Conservation (phyloP, 2,797 vertebrate species). For the Enteromius afrohamiltoni region DNA sequence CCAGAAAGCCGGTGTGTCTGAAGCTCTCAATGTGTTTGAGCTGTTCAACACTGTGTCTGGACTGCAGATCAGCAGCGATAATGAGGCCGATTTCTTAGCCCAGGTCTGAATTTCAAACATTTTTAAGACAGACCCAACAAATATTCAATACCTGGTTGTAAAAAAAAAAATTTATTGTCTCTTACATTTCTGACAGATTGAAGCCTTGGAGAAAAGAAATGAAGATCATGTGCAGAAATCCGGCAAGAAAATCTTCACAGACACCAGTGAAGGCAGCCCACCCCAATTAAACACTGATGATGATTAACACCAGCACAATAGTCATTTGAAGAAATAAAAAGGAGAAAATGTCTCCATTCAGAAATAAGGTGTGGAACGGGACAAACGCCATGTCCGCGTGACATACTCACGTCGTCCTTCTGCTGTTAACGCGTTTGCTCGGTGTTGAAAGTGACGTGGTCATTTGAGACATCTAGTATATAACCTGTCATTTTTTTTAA, state of each 20-base stretch:
- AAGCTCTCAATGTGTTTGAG: conserved; percentile 84
- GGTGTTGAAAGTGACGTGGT: not conserved
- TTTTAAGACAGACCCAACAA: not conserved
- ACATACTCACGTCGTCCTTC: conserved; percentile 10
- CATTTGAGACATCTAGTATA: conserved; percentile 21
- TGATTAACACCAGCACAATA: conserved; percentile 55
- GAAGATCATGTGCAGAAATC: conserved; percentile 91
- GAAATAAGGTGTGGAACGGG: not conserved
- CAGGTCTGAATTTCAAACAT: conserved; percentile 77
- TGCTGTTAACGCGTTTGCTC: conserved; percentile 12
- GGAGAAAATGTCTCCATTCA: conserved; percentile 26
- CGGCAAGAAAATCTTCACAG: conserved; percentile 81
- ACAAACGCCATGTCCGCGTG: conserved; percentile 2
- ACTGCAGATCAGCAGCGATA: conserved; percentile 84
- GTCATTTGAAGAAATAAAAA: not conserved
- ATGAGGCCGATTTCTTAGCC: conserved; percentile 88
- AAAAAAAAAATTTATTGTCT: not conserved
- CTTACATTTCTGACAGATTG: conserved; percentile 78
- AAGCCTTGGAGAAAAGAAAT: conserved; percentile 92
- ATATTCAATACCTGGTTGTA: not conserved
- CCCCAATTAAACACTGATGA: conserved; percentile 73
- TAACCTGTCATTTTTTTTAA: conserved; percentile 15
- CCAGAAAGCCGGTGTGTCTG: conserved; percentile 87
- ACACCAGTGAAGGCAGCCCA: conserved; percentile 77
- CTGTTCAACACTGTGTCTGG: conserved; percentile 92